Evolutionary conservation across 2,888 invertebrate species (phyloP).

Genomic region (Cancer borealis): DNA sequence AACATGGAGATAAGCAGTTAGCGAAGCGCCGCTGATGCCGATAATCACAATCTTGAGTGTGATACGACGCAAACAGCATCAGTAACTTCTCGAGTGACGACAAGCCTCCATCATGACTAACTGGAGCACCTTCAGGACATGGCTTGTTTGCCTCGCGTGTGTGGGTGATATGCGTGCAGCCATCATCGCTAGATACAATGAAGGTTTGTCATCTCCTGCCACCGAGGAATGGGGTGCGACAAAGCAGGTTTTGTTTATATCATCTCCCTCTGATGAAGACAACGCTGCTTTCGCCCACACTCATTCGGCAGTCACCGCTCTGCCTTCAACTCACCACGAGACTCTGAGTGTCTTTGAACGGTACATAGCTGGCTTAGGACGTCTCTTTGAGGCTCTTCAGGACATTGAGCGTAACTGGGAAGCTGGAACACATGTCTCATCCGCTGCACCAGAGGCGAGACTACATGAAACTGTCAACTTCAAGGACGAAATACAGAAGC

Average conservation of each 20-base stretch:
- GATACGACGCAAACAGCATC: neutral
- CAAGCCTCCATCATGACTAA: neutral
- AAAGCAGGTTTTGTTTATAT: too few relatives aligned
- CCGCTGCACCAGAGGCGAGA: neutral
- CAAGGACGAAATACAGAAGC: neutral
- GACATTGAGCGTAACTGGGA: conserved; percentile 1
- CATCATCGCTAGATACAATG: neutral
- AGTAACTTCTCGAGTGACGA: too few relatives aligned
- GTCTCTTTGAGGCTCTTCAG: neutral
- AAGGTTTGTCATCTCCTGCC: neutral
- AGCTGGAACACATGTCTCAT: neutral
- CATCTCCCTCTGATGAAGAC: neutral
- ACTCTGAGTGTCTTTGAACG: conserved; percentile 15
- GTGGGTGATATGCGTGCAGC: neutral
- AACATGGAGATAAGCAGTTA: neutral
- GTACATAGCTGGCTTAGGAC: conserved; percentile 3
- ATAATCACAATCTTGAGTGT: neutral
- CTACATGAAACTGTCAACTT: neutral
- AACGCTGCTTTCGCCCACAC: neutral
- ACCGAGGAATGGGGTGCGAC: neutral
- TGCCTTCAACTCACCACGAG: neutral
- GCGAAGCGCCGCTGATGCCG: neutral
- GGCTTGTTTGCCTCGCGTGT: neutral
- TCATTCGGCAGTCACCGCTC: neutral
- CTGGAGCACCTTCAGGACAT: neutral